A percentile compares a stretch with the other conserved stretches of the same genome.
These are phyloP conservation scores for Pemphredon lugubris DNA, from an alignment of 2,888 invertebrate species.

Conservation along the genomic window DNA sequence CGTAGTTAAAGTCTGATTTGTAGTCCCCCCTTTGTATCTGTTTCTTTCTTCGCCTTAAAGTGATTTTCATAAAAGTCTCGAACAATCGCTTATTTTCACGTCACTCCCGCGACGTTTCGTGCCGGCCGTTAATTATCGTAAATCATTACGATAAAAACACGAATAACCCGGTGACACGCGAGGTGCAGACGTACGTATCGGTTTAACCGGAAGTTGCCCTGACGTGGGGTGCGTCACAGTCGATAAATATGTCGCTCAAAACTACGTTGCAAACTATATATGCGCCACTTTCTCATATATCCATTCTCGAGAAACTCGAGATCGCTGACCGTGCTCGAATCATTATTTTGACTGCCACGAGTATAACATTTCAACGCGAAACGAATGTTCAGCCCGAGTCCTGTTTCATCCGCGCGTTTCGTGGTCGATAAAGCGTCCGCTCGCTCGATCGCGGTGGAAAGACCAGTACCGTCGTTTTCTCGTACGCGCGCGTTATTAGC, in stretches of 20 bases:
- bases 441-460: neutral
- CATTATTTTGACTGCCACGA: constrained; percentile 37
- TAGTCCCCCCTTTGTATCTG: neutral
- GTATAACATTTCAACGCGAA: constrained; percentile 42
- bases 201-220: constrained; percentile 35
- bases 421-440: neutral
- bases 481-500: too few relatives aligned
- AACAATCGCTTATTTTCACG: constrained; percentile 18
- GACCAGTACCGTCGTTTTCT: too few relatives aligned
- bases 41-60: constrained; percentile 2
- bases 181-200: constrained; percentile 30
- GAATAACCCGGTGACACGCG: constrained; percentile 53
- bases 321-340: constrained; percentile 27
- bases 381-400: neutral
- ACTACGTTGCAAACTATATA: constrained; percentile 20
- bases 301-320: constrained; percentile 50
- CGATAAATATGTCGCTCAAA: constrained; percentile 44
- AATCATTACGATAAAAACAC: constrained; percentile 40
- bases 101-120: constrained; percentile 26
- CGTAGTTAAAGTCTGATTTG: constrained; percentile 25
- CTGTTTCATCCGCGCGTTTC: neutral
- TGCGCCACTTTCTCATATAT: constrained; percentile 53
- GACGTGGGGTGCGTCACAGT: constrained; percentile 32
- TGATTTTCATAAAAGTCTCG: neutral
- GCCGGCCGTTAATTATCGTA: constrained; percentile 45